Evolutionary conservation across 1,140 invertebrate genomes (phyloP).

Genomic region (Pseudomyrmex dendroicus): DNA sequence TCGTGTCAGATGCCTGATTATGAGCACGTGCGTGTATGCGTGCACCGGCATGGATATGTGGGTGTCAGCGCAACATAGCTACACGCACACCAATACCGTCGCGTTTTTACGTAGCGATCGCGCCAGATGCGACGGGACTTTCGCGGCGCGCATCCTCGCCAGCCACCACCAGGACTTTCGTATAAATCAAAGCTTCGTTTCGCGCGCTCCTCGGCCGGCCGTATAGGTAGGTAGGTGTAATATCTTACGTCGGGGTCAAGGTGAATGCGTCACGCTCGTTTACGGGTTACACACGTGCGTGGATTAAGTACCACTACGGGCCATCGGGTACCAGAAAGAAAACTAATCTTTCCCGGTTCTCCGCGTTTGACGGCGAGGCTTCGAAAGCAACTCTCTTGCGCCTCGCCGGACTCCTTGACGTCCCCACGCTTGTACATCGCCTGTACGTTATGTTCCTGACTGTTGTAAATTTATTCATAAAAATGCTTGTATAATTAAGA

Average conservation of each 20-base stretch:
- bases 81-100: neutral
- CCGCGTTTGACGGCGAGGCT: conserved; percentile 40
- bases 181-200: conserved; percentile 79
- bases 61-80: neutral
- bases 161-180: conserved; percentile 60
- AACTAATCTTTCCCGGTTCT: conserved; percentile 63
- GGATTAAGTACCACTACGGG: conserved; percentile 71
- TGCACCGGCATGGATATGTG: neutral
- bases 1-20: conserved; percentile 12
- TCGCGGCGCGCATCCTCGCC: conserved; percentile 40
- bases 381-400: conserved; percentile 53
- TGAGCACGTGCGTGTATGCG: neutral
- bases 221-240: conserved; percentile 73
- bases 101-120: conserved; percentile 1
- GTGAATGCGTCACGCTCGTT: conserved; percentile 75
- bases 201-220: conserved; percentile 66
- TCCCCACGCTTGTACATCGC: conserved; percentile 8
- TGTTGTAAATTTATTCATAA: conserved; percentile 10
- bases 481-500: neutral
- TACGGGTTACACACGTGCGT: conserved; percentile 70
- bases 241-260: conserved; percentile 77
- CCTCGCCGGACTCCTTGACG: conserved; percentile 33
- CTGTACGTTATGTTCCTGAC: neutral
- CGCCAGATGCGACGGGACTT: conserved; percentile 41
- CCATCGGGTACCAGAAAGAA: conserved; percentile 66